Base-by-base conservation (phyloP, 2,888 invertebrate species). In the Agonopterix arenella region DNA sequence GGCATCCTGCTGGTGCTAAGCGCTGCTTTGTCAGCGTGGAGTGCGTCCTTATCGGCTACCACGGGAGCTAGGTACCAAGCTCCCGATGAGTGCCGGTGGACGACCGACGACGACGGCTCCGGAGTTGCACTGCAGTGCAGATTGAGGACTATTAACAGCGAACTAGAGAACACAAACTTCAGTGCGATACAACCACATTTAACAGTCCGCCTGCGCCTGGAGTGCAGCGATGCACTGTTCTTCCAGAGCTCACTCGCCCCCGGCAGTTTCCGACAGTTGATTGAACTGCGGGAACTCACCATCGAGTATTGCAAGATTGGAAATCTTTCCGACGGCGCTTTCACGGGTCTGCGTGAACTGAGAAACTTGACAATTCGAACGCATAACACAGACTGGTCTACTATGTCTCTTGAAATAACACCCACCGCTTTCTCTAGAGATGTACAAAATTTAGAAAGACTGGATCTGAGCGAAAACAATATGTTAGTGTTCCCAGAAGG, bases 281-380 rank as follows among this genome's bases (percentile, higher is more conserved):
- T 93, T 57, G 95, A 95, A 78, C 85, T 96, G 52, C 91, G 93
- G 55, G 94, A 95, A 66, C 90, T 96, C 47, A 93, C 93, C 44
- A 93, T 96, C 63, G 95, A 95, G 73, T 94, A 93, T 73, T 96
- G 96, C 80, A 95, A 95, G 84, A 94, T 96, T 56, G 93, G 94
- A 51, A 95, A 95, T 72, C 89, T 96, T 52, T 94, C 95, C 53
- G 93, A 94, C 64, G 95, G 94, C 51, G 94, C 96, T n/a, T 95
- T 96, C 70, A 91, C 93, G 44, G 95, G 95, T 45, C 91, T 96
- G 43, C 92, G 93, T 52, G 93, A 95, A 74, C 90, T 96, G 55
- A 90, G 94, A 60, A 94, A 95, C 75, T 89, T 96, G 52, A 95
- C 96, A 44, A 92, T 96, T 58, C 91, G 94, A 66, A 95, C 95